Conservation (phyloP, 2,797 vertebrate species). For the Gymnothorax javanicus region DNA sequence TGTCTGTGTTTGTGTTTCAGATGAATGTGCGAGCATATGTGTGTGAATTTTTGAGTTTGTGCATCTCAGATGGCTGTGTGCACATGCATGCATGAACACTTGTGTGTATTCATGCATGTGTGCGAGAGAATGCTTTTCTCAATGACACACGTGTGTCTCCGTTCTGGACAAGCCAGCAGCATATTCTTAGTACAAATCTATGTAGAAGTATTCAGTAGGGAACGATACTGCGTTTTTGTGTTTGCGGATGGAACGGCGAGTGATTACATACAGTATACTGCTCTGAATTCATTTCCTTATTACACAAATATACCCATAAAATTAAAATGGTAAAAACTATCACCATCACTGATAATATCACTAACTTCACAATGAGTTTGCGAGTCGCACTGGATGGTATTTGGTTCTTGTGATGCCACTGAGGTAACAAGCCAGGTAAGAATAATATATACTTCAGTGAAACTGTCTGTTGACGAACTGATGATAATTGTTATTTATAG, state of each 20-base stretch:
- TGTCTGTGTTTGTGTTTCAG: background rate
- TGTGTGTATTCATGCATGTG: background rate
- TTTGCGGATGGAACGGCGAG: background rate
- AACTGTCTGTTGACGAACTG: too few species aligned
- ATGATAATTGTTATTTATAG: too few species aligned
- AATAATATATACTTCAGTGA: too few species aligned
- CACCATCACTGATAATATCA: background rate
- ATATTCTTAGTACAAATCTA: too few species aligned
- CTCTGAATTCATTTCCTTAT: background rate
- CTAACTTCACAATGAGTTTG: background rate
- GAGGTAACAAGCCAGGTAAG: too few species aligned
- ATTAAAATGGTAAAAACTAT: background rate
- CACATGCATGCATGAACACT: background rate
- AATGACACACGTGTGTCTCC: too few species aligned
- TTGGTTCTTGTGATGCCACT: too few species aligned
- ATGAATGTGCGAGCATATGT: background rate
- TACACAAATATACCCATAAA: background rate
- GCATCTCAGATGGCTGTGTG: background rate
- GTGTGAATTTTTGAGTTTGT: background rate
- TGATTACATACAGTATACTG: background rate
- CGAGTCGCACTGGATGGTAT: too few species aligned
- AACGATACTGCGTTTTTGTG: background rate
- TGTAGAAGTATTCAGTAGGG: too few species aligned
- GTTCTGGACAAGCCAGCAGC: too few species aligned
- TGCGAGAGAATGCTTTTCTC: too few species aligned